Evolutionary conservation across 2,888 invertebrate species (phyloP).

Genomic region (Hypomecis punctinalis): DNA sequence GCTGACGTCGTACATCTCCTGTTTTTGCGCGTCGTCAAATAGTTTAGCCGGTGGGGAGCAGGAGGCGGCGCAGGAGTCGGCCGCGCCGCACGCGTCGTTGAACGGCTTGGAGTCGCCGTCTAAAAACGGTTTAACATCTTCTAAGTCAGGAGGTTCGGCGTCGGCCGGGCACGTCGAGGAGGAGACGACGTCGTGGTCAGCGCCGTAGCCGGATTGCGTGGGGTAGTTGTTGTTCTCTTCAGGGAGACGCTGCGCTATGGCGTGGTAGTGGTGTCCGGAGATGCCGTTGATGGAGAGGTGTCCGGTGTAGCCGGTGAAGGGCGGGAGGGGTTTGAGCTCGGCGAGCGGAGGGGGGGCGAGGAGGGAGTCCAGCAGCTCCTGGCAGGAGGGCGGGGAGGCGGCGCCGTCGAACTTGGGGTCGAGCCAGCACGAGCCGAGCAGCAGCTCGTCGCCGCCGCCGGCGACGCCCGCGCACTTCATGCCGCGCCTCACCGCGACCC

Average conservation of each 20-base stretch:
- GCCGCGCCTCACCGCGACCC: constrained; percentile 80
- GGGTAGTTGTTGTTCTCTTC: constrained; percentile 90
- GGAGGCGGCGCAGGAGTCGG: constrained; percentile 84
- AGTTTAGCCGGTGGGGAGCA: constrained; percentile 82
- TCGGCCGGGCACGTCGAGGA: constrained; percentile 89
- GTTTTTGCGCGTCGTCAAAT: constrained; percentile 81
- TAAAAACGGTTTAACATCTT: constrained; percentile 86
- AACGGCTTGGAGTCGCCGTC: constrained; percentile 82
- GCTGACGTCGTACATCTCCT: constrained; percentile 89
- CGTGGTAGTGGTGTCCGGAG: constrained; percentile 94
- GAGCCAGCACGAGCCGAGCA: constrained; percentile 90
- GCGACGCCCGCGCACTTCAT: constrained; percentile 85
- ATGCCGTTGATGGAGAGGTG: constrained; percentile 95
- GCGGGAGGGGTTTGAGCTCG: constrained; percentile 92
- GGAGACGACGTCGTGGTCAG: constrained; percentile 90
- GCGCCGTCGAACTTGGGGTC: constrained; percentile 84
- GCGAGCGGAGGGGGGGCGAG: constrained; percentile 89
- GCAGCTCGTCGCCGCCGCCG: constrained; percentile 86
- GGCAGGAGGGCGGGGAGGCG: constrained; percentile 75
- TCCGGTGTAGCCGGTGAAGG: constrained; percentile 94
- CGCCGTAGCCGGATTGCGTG: constrained; percentile 85
- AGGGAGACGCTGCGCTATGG: constrained; percentile 91
- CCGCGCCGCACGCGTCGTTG: constrained; percentile 84
- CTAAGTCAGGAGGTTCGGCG: constrained; percentile 85
- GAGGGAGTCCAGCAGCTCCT: constrained; percentile 89